Evolutionary conservation across 2,797 vertebrate genomes (phyloP), one percentile per base, ranked within the genome.

Genomic region (Synanceia verrucosa): DNA sequence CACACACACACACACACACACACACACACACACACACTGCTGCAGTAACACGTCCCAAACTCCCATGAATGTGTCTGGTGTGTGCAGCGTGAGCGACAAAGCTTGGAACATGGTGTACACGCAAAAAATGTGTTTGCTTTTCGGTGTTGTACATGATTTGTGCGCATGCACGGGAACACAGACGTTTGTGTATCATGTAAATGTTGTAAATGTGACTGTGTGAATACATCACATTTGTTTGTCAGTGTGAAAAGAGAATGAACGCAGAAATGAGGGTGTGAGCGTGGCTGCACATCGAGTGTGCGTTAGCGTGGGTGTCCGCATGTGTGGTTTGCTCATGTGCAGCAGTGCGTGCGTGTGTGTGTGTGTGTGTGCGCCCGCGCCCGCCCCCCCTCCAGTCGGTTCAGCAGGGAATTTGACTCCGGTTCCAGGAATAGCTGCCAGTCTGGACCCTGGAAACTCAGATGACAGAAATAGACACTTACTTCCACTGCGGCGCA

Each of bases 361-460:
- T n/a, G 57, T 36, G 65, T 14, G 51, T 29, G 47, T 16, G 68
- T 59, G 34, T 41, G 66, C 19, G 36, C 23, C 43, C 24, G 57
- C n/a, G 47, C 60, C 63, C 6, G 51, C 3, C 26, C n/a, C 7
- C 52, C 52, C 65, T 6, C 66, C 82, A 78, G 84, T 87, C 50
- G 50, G 83, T 88, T 89, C 86, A 88, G 89, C 76, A 68, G 92
- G 91, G 93, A 94, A 94, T 94, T 92, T 91, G 92, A 92, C 91
- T 92, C 88, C 69, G 37, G 90, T 85, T 94, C 93, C 93, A 94
- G 89, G 90, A 95, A 94, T 95, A 95, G 93, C 92, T 90, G 64
- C 82, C 86, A 90, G 92, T 94, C 90, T 95, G 94, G 93, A 95
- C 94, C 92, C 93, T 95, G 89, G 94, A 94, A 94, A 94, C 93